Percentiles rank a stretch among this genome's conserved stretches.
Conservation (phyloP, 2,113 vertebrate species). For the Phalacrocorax pelagicus region DNA sequence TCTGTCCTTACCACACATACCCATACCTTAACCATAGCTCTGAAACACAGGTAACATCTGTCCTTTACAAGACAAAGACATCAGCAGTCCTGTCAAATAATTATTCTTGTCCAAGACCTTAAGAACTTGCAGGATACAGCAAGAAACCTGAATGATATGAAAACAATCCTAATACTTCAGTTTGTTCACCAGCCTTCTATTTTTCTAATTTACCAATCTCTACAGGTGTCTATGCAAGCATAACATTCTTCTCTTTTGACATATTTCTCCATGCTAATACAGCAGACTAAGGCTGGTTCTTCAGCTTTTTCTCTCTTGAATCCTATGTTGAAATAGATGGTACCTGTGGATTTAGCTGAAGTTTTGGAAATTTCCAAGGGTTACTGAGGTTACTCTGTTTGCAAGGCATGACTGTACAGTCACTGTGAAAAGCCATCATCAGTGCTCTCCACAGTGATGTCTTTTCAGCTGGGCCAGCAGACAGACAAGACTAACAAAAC, state of each 20-base stretch:
- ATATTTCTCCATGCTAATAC: neutral
- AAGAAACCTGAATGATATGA: neutral
- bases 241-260: neutral
- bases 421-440: accelerated
- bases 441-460: neutral
- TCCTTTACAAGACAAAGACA: neutral
- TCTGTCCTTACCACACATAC: neutral
- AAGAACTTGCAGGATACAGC: neutral
- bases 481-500: neutral
- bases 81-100: neutral
- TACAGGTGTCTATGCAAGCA: neutral
- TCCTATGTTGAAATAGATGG: neutral
- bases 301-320: neutral
- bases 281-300: neutral
- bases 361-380: neutral
- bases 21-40: neutral
- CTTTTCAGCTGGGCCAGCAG: neutral
- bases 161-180: neutral
- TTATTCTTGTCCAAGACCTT: neutral
- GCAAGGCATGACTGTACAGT: neutral
- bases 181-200: neutral
- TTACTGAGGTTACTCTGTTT: neutral
- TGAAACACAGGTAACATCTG: neutral
- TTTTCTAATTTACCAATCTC: neutral
- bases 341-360: neutral